These are phyloP conservation scores for Oreotrochilus melanogaster DNA, from an alignment of 2,113 vertebrate species.

Conservation along the genomic window DNA sequence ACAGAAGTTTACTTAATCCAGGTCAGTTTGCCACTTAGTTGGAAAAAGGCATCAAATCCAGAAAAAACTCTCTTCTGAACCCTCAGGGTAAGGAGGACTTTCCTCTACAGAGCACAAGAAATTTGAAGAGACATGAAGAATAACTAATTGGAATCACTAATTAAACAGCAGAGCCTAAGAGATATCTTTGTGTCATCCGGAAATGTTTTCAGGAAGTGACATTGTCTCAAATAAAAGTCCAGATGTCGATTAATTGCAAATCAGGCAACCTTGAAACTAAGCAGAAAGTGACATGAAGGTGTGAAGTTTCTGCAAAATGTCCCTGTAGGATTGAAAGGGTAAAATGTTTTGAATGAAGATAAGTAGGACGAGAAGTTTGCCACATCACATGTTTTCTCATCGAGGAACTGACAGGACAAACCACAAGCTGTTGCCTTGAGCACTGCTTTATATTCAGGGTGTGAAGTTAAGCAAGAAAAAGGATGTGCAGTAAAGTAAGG, in stretches of 20 bases:
- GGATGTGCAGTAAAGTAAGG: constrained; percentile 2
- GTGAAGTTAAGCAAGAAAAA: constrained; percentile 26
- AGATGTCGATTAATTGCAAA: constrained; percentile 55
- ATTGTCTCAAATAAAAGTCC: constrained; percentile 44
- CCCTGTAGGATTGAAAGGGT: constrained; percentile 54
- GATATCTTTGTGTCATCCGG: constrained; percentile 21
- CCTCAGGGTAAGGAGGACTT: not conserved
- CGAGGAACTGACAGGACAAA: constrained; percentile 68
- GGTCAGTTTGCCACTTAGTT: not conserved
- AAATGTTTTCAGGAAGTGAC: constrained; percentile 52
- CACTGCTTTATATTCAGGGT: constrained; percentile 45
- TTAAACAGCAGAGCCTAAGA: constrained; percentile 30
- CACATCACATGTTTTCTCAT: constrained; percentile 55
- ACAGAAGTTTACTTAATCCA: not conserved
- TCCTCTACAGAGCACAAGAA: not conserved
- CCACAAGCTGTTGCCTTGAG: constrained; percentile 49
- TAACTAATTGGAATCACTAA: constrained; percentile 42
- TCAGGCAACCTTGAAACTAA: constrained; percentile 49
- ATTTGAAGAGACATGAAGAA: not conserved
- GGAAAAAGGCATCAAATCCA: not conserved
- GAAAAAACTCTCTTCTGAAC: not conserved
- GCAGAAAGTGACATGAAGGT: constrained; percentile 50
- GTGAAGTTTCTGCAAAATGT: constrained; percentile 42
- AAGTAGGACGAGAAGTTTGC: constrained; percentile 62
- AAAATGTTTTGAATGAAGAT: constrained; percentile 19